Evolutionary conservation across 2,797 vertebrate species (phyloP), one percentile per base, ranked within the genome.

Genomic region (Natrix natrix): DNA sequence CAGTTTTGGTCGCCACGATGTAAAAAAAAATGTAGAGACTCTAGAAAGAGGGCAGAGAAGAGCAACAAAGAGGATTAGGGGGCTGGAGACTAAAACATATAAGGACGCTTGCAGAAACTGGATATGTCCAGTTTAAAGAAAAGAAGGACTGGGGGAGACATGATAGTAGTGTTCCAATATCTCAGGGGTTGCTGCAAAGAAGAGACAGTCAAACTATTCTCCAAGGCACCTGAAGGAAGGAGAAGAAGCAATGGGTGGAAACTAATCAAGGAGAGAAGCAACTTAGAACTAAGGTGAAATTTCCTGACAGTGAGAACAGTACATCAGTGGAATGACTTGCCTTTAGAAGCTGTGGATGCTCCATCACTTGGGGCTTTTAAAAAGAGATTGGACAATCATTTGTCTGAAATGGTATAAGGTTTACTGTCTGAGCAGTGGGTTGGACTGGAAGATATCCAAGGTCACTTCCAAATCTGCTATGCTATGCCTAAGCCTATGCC

Each of bases 181-280:
- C 4, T n/a, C 4, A 28, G 26, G 26, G 8, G 4, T 4, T n/a
- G 26, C 4, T 0, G 0, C 12, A n/a, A 66, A 66, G 61, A 66
- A 66, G 26, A n/a, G 12, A 4, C 0, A 14, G 28, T n/a, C 61
- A 63, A 63, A 1, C 11, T 63, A 28, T 28, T 63, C 26, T 63
- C 61, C 26, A n/a, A 66, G n/a, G 28, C 61, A 66, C 26, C 12
- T n/a, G 28, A n/a, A 0, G 11, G 28, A 11, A 66, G 12, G 12
- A 66, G 26, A 66, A 66, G 61, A n/a, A n/a, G 0, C 61, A 66
- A 66, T 5, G 28, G 4, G 1, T n/a, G 4, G 4, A 66, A 66
- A 66, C 61, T 66, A 5, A 66, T 13, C 0, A 66, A 66, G 28
- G 26, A 66, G 26, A n/a, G 61, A 66, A n/a, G 26, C 61, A 13